Percentiles rank a stretch among this genome's conserved stretches.
Conservation (phyloP, 2,113 vertebrate species). For the Limanda limanda region DNA sequence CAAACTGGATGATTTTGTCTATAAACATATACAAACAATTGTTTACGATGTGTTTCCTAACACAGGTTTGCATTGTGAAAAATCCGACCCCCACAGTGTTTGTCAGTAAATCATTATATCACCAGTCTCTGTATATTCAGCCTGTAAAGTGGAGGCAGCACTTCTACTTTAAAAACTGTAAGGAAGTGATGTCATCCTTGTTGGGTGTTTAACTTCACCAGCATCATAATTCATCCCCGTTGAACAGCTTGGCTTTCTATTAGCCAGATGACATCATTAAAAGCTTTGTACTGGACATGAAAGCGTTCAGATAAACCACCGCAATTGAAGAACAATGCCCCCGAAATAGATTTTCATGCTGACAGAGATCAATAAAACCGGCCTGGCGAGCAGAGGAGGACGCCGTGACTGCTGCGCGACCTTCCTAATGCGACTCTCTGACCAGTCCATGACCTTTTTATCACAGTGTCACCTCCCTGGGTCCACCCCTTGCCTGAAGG, state of each 20-base stretch:
- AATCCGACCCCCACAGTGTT: background rate
- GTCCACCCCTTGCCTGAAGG: slow-evolving; percentile 41
- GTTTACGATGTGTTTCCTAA: too few species aligned
- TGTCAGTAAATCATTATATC: background rate
- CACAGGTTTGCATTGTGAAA: too few species aligned
- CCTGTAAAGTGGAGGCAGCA: background rate
- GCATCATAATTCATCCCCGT: slow-evolving; percentile 1
- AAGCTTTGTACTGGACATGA: slow-evolving; percentile 10
- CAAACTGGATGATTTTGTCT: background rate
- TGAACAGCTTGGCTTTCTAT: background rate
- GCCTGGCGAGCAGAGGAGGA: slow-evolving; percentile 29
- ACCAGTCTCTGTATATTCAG: too few species aligned
- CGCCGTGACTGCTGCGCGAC: slow-evolving; percentile 53
- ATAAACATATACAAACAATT: too few species aligned
- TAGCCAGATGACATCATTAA: slow-evolving; percentile 28
- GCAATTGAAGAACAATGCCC: slow-evolving; percentile 8
- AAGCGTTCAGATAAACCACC: slow-evolving; percentile 24
- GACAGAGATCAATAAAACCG: slow-evolving; percentile 45
- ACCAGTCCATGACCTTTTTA: slow-evolving; percentile 48
- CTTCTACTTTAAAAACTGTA: background rate
- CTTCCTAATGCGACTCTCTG: slow-evolving; percentile 50
- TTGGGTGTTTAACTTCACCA: slow-evolving; percentile 21
- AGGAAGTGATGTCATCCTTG: background rate
- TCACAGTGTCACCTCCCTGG: slow-evolving; percentile 18
- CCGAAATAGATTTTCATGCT: slow-evolving; percentile 39